These are phyloP conservation scores for Eulimnadia texana DNA, from an alignment of 1,140 invertebrate species.

Conservation along the genomic window DNA sequence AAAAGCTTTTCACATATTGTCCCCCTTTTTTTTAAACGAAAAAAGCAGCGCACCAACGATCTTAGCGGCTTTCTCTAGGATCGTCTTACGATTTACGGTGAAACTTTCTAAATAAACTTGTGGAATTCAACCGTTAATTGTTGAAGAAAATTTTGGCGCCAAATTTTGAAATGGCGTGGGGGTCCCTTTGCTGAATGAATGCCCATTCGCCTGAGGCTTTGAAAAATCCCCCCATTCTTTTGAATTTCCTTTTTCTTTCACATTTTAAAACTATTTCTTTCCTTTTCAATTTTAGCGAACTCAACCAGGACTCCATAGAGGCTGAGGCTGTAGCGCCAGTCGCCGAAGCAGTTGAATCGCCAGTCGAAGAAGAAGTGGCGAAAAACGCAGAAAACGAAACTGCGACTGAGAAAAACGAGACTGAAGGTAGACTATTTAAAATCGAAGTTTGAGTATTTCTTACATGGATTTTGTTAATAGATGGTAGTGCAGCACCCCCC, in stretches of 20 bases:
- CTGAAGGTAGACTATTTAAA: conserved; percentile 2
- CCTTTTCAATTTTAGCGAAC: conserved; percentile 6
- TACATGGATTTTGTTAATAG: neutral
- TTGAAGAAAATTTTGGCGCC: neutral
- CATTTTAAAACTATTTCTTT: neutral
- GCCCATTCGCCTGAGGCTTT: neutral
- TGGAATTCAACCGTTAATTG: no score
- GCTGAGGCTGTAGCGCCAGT: neutral
- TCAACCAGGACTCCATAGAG: conserved; percentile 15
- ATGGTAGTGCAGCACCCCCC: neutral
- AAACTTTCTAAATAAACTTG: no score
- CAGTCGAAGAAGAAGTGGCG: neutral
- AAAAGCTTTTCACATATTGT: neutral
- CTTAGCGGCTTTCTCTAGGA: neutral
- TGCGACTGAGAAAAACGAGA: neutral
- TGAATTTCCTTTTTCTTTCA: no score
- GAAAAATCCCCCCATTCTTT: neutral
- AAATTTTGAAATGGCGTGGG: neutral
- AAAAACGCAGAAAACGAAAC: neutral
- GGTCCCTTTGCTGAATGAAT: no score
- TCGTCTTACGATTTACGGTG: no score
- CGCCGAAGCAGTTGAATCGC: neutral
- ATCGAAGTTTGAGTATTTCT: neutral
- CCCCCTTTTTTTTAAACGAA: neutral
- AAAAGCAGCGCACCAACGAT: neutral